These are phyloP conservation scores for Sminthopsis crassicaudata DNA, from an alignment of 2,113 vertebrate species.

Conservation along the genomic window DNA sequence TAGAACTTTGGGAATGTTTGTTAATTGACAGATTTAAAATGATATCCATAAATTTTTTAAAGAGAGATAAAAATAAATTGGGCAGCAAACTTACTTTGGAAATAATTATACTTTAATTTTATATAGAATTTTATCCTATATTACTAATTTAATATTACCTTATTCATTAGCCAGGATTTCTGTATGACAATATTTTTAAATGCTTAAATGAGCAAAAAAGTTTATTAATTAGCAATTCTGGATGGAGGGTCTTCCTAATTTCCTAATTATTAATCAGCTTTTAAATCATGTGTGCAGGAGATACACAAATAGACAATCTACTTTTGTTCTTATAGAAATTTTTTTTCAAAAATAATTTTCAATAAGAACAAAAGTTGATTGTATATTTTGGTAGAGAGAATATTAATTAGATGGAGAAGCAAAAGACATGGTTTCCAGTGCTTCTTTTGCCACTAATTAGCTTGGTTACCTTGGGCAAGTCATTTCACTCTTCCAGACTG, in stretches of 20 bases:
- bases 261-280: slow-evolving; percentile 86
- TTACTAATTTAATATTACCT: background rate
- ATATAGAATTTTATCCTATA: background rate
- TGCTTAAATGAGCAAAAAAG: slow-evolving; percentile 88
- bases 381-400: background rate
- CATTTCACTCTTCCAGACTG: background rate
- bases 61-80: background rate
- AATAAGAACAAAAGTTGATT: slow-evolving; percentile 46
- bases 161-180: slow-evolving; percentile 77
- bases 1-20: background rate
- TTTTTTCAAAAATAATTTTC: slow-evolving; percentile 66
- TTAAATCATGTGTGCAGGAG: slow-evolving; percentile 82
- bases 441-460: background rate
- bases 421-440: background rate
- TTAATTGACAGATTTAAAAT: background rate
- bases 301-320: slow-evolving; percentile 6
- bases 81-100: background rate
- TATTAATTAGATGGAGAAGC: background rate
- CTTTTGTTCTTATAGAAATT: background rate
- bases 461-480: background rate
- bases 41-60: background rate
- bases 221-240: slow-evolving; percentile 89
- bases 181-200: slow-evolving; percentile 83
- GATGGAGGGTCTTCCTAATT: slow-evolving; percentile 85
- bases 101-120: background rate